phyloP scores from a whole-genome alignment of 2,113 vertebrate genomes.

The Peucedramus taeniatus region DNA sequence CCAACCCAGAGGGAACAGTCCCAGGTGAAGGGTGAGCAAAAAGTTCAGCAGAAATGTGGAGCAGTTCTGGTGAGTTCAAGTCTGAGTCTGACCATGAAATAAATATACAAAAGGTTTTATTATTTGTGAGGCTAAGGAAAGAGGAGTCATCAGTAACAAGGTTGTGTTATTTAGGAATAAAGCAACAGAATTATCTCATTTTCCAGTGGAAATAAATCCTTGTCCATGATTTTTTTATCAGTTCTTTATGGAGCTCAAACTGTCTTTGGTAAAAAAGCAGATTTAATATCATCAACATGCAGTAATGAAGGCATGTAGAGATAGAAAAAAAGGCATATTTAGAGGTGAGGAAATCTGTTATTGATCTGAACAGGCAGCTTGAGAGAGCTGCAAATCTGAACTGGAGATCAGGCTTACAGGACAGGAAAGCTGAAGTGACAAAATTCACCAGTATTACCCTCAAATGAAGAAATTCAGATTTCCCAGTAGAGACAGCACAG shows the following conservation, averaged over 20 bases:
- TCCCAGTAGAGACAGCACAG: background rate
- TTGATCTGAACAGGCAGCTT: background rate
- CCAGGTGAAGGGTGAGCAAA: background rate
- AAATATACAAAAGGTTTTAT: background rate
- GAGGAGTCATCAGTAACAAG: background rate
- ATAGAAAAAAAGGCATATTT: background rate
- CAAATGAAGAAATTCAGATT: background rate
- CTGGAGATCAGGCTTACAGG: accelerated
- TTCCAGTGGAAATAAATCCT: background rate
- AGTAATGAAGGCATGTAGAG: background rate
- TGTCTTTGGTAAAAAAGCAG: background rate
- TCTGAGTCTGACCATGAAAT: background rate
- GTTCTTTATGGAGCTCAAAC: background rate
- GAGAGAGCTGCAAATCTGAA: background rate
- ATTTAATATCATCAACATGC: background rate
- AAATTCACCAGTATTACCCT: background rate
- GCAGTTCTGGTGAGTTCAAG: background rate
- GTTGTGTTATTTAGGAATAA: background rate
- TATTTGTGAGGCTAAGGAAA: background rate
- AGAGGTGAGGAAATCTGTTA: background rate
- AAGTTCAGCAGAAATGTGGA: background rate
- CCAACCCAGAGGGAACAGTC: background rate
- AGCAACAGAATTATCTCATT: background rate
- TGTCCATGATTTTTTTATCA: background rate
- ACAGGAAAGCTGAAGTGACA: background rate